A percentile compares a stretch with the other conserved stretches of the same genome.
Evolutionary conservation across 2,797 vertebrate genomes (phyloP).

Genomic region (Cossypha polioptera): DNA sequence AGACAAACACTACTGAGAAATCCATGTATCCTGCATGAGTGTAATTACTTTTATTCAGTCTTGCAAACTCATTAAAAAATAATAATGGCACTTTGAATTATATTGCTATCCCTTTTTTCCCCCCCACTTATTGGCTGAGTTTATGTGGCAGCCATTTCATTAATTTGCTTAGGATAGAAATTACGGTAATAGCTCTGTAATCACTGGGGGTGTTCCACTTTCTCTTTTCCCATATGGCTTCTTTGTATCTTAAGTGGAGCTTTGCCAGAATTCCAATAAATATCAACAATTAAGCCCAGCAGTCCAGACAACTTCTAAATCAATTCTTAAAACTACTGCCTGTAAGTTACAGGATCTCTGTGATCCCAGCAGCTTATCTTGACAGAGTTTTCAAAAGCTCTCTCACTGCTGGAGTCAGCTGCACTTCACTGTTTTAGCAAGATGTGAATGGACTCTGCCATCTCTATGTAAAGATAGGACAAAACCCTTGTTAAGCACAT

Average conservation of each 20-base stretch:
- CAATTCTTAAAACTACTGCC: background rate
- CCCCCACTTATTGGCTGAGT: background rate
- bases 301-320: background rate
- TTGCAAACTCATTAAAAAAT: background rate
- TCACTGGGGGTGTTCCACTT: conserved; percentile 6
- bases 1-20: background rate
- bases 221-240: background rate
- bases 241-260: background rate
- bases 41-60: background rate
- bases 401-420: background rate
- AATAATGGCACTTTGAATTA: background rate
- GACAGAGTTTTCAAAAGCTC: background rate
- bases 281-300: background rate
- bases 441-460: background rate
- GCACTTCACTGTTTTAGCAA: background rate
- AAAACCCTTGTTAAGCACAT: background rate
- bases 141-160: conserved; percentile 9
- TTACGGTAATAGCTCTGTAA: background rate
- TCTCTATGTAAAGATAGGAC: background rate
- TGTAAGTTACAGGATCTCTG: background rate
- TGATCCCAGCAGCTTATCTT: background rate
- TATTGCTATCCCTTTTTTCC: background rate
- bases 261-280: conserved; percentile 22
- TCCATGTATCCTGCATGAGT: background rate
- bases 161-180: conserved; percentile 26